Base-by-base conservation (phyloP, 1,140 invertebrate genomes). In the Papilio glaucus region DNA sequence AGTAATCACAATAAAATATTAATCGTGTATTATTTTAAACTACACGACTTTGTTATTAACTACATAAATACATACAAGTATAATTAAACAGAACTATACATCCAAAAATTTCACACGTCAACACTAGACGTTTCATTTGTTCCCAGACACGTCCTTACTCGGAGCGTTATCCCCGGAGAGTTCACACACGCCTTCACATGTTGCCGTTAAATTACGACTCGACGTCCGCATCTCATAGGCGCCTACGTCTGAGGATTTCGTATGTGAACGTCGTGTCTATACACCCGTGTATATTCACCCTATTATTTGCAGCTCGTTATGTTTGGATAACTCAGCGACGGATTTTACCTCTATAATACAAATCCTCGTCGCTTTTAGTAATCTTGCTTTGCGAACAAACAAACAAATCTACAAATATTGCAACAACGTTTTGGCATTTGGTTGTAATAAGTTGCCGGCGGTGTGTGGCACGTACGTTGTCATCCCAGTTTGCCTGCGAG, bases 381-480 rank as follows among this genome's bases (percentile, higher is more conserved):
- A 76, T 76, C 74, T 72, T 45, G 65, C 65, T 42, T 65, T 41
- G 71, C 71, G 60, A 68, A 53, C 70, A 76, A 76, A 76, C 73
- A 74, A 62, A 67, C 74, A 63, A 65, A 76, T 76, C 74, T 63
- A 67, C 71, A 76, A 76, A 76, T 68, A 76, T 71, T 70, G 73
- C 70, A 29, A 33, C 49, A 60, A 68, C 49, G 42, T 39, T 57
- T 73, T 69, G 42, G 69, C 72, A 75, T 75, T 78, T 78, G 71
- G 73, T 41, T 77, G 76, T 83, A 78, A 82, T 84, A 78, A 81
- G 77, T 82, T 77, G 75, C 63, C 75, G 60, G 61, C 45, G 73
- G 53, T 61, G 60, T 67, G 41, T 73, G 61, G 77, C 83, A 83
- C 82, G 79, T 83, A 75, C 70, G 60, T 10, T 68, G 68, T 57